Evolutionary conservation across 1,140 invertebrate species (phyloP), one percentile per base, ranked within the genome.

Genomic region (Brachionus sp.): DNA sequence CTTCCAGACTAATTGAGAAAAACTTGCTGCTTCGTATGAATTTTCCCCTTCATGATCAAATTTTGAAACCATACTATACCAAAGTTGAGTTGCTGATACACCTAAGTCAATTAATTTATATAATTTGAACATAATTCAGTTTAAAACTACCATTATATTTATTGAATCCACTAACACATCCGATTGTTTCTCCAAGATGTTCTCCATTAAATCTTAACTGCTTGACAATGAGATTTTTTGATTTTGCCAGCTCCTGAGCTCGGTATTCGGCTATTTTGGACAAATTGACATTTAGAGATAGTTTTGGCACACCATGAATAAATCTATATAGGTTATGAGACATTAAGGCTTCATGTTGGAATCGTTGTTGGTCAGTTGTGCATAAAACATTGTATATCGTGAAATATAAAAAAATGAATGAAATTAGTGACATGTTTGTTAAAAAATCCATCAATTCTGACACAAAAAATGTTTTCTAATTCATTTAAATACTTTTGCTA

Each of bases 1-100:
- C 33, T 92, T 92, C 95, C 95, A 97, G n/a, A 96, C 93, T 86
- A 97, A 90, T 89, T 96, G 95, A 0, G 94, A 95, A 88, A 96
- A 96, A 87, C 95, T 93, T 85, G 93, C 94, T 86, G 93, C 93
- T 4, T 93, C 88, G 42, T 93, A 90, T 87, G 93, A 91, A 0
- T 92, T 89, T 86, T 93, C 92, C 84, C 92, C 92, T 75, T 92
- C 90, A 86, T 92, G 94, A 85, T 92, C 91, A 87, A 94, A 94
- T 84, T 93, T 92, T 83, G 92, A 91, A 2, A 93, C 92, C 23
- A 93, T 93, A 62, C 92, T 92, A 86, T 95, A 95, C 94, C 93
- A 95, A 84, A 94, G 93, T 16, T 93, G 92, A 9, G 93, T 92
- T 2, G 93, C 93, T 19, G 53, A 82, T 35, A 73, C 23, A 5